Conservation (phyloP, 2,113 vertebrate species). For the Microcebus jonahi region DNA sequence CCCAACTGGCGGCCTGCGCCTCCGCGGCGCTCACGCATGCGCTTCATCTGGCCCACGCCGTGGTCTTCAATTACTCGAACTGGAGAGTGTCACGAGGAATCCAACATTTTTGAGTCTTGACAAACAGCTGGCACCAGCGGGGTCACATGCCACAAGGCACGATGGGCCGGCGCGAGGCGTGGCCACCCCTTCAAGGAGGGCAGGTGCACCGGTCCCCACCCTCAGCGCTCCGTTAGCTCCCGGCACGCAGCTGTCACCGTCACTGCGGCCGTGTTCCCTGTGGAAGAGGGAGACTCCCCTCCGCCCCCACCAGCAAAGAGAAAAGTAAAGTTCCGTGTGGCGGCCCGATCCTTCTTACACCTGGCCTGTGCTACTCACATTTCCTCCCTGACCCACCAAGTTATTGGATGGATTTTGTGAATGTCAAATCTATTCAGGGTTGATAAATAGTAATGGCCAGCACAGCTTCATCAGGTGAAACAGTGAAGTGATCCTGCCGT, state of each 20-base stretch:
- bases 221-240: rapidly evolving
- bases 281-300: background rate
- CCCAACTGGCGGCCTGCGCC: background rate
- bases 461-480: background rate
- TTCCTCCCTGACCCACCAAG: background rate
- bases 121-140: background rate
- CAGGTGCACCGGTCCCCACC: background rate
- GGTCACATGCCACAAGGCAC: background rate
- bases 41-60: too few relatives aligned
- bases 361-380: background rate
- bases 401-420: background rate
- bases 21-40: rapidly evolving
- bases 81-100: background rate
- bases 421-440: background rate
- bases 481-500: background rate
- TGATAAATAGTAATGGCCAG: background rate
- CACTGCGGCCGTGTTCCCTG: too few relatives aligned
- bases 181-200: background rate
- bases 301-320: background rate
- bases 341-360: background rate
- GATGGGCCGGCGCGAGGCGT: rapidly evolving
- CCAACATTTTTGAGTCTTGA: background rate
- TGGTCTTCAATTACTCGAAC: background rate
- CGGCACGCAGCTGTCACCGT: rapidly evolving
- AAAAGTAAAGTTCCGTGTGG: background rate